Evolutionary conservation across 2,113 vertebrate genomes (phyloP), one percentile per base, ranked within the genome.

Genomic region (Tychaedon coryphoeus): DNA sequence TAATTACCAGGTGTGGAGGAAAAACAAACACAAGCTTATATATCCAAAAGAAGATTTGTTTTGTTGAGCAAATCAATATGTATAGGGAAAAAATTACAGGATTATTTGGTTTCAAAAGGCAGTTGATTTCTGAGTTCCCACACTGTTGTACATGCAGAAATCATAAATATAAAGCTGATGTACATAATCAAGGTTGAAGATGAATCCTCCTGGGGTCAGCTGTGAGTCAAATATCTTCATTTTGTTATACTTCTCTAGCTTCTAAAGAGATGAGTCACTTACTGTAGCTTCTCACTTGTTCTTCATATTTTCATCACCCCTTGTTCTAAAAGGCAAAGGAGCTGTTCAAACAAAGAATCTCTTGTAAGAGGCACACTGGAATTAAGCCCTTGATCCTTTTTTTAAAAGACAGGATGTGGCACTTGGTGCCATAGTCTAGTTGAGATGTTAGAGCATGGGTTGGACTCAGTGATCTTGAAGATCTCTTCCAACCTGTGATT

Each of bases 41-140:
- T 18, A 18, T 38, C 5, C 26, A 72, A 48, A 56, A 9, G 19
- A 5, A 29, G 2, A 14, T 33, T 67, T 9, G 13, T 6, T 62
- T 78, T 64, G 20, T 25, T 60, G 43, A 43, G 7, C 3, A 79
- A 58, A 79, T 36, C 12, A 57, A 2, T 53, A 64, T 0, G 3
- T 8, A 2, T 8, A 40, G 10, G 8, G 26, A 26, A 40, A 47
- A 60, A 70, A 26, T 0, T 15, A 23, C 0, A 1, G 3, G 1
- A 45, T 36, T 62, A 12, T 24, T 80, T 58, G 4, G 15, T 76
- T 57, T 40, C 20, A 29, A 24, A 29, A 84, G 6, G 13, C 10
- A 6, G 8, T 10, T 66, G 50, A 45, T 51, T 70, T 70, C 50
- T 54, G 19, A 36, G 34, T 60, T 73, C 25, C 29, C 38, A 33